Percentiles rank a stretch among this genome's conserved stretches.
Conservation (phyloP, 1,140 invertebrate species). For the Riptortus pedestris region DNA sequence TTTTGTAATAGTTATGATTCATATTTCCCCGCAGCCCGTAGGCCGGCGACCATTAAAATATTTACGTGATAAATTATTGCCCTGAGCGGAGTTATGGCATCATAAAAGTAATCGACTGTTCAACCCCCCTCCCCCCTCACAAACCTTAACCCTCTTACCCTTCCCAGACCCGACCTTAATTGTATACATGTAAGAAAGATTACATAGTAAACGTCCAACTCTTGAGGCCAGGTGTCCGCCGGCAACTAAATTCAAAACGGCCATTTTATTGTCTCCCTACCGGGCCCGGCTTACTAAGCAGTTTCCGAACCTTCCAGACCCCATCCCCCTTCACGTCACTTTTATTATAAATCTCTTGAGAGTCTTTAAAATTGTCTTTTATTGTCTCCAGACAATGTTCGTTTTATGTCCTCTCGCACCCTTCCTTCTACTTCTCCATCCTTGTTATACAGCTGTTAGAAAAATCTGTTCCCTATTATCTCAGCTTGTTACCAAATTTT, state of each 20-base stretch:
- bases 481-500: too few relatives aligned
- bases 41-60: slow-evolving; percentile 5
- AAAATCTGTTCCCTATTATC: too few relatives aligned
- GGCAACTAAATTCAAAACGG: neutral
- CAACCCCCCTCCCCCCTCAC: neutral
- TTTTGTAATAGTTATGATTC: slow-evolving; percentile 3
- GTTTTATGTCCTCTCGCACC: too few relatives aligned
- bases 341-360: slow-evolving; percentile 9
- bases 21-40: slow-evolving; percentile 8
- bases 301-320: neutral
- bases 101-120: slow-evolving; percentile 12
- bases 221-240: slow-evolving; percentile 2
- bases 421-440: too few relatives aligned
- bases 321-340: neutral
- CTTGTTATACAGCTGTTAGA: too few relatives aligned
- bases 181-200: slow-evolving; percentile 17
- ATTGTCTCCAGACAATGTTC: neutral
- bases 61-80: slow-evolving; percentile 17
- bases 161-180: neutral
- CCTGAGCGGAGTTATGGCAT: neutral
- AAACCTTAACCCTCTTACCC: neutral
- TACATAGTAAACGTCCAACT: slow-evolving; percentile 9
- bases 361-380: neutral
- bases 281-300: neutral
- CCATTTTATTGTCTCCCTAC: neutral